These are phyloP conservation scores for Gobius niger DNA, from an alignment of 2,113 vertebrate species.

Conservation along the genomic window DNA sequence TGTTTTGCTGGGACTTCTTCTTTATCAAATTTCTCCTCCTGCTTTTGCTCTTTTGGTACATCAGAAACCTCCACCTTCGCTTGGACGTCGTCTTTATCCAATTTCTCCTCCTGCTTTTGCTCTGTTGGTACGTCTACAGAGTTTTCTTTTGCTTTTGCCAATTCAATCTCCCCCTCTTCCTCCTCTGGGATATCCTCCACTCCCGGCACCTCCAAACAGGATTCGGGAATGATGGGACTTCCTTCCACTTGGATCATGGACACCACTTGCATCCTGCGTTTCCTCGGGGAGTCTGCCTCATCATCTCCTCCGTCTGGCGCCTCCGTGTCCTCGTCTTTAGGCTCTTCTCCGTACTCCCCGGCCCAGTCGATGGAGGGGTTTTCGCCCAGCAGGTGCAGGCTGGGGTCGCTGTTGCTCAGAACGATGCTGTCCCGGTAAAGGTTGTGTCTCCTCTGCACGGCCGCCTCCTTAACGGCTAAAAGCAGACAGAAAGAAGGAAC, in stretches of 20 bases:
- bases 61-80: neutral
- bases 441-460: constrained; percentile 93
- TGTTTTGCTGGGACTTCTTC: no score
- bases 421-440: constrained; percentile 94
- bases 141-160: fast-evolving
- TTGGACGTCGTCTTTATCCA: constrained; percentile 10
- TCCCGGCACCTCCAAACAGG: constrained; percentile 56
- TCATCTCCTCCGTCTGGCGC: neutral
- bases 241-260: constrained; percentile 88
- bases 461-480: constrained; percentile 93
- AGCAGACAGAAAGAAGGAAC: neutral
- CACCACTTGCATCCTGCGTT: constrained; percentile 85
- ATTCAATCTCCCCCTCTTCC: constrained; percentile 15
- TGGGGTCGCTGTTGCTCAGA: constrained; percentile 91
- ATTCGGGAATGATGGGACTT: constrained; percentile 60
- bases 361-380: constrained; percentile 85
- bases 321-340: constrained; percentile 26
- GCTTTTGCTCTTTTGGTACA: neutral
- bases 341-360: constrained; percentile 48
- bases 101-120: constrained; percentile 36
- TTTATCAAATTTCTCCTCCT: no score
- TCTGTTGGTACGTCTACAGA: constrained; percentile 60
- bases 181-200: constrained; percentile 63
- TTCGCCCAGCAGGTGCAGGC: constrained; percentile 87
- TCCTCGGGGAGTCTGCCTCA: constrained; percentile 59